Evolutionary conservation across 2,797 vertebrate species (phyloP).

Genomic region (Myiothlypis chrysogaster): DNA sequence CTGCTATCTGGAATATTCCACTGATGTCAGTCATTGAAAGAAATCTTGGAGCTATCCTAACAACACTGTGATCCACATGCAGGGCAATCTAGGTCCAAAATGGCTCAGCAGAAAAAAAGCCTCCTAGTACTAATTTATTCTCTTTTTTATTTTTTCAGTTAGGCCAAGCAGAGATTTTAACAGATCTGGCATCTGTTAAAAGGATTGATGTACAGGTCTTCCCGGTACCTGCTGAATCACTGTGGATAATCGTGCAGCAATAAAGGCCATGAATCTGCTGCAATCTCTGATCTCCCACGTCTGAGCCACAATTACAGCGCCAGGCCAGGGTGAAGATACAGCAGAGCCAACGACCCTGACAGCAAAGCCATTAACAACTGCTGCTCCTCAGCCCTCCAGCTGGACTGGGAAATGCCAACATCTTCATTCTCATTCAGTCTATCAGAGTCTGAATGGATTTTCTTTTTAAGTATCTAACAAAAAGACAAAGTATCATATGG

Average conservation of each 20-base stretch:
- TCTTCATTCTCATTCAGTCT: not conserved
- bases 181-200: not conserved
- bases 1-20: not conserved
- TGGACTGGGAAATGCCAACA: conserved; percentile 7
- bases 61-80: not conserved
- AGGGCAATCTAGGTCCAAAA: not conserved
- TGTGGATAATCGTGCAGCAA: not conserved
- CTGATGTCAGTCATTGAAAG: not conserved
- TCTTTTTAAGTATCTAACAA: not conserved
- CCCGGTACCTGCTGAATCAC: not conserved
- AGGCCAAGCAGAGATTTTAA: not conserved
- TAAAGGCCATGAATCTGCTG: conserved; percentile 4
- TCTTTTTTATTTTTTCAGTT: not conserved
- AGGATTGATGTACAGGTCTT: not conserved
- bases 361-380: not conserved
- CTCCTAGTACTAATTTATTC: not conserved
- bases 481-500: not conserved
- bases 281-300: not conserved
- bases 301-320: not conserved
- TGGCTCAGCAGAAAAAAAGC: not conserved
- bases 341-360: not conserved
- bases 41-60: not conserved
- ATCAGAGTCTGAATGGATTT: not conserved
- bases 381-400: not conserved
- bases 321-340: not conserved